These are phyloP conservation scores for Polydrusus tereticollis DNA, from an alignment of 2,888 invertebrate species.

Conservation along the genomic window DNA sequence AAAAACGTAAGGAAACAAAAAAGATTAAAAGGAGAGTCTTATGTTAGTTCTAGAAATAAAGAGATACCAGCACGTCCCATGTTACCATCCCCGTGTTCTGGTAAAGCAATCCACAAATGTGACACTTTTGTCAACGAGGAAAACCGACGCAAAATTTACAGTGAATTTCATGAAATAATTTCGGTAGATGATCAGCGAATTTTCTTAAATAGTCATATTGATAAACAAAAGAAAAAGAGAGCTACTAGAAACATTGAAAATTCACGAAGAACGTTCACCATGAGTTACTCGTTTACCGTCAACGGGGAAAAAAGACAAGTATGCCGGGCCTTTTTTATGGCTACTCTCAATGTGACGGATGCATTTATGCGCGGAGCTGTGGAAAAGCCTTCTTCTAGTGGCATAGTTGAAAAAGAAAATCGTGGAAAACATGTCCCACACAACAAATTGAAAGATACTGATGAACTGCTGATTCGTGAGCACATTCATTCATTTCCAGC, in stretches of 20 bases:
- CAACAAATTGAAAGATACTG: constrained; percentile 44
- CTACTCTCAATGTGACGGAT: background rate
- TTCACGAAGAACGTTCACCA: constrained; percentile 45
- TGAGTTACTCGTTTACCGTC: constrained; percentile 45
- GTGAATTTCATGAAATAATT: constrained; percentile 46
- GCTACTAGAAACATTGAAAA: constrained; percentile 51
- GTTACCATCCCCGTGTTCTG: constrained; percentile 49
- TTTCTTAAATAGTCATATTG: constrained; percentile 51
- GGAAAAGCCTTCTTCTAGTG: constrained; percentile 45
- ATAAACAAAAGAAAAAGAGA: constrained; percentile 51
- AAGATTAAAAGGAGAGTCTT: constrained; percentile 44
- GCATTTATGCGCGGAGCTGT: constrained; percentile 52
- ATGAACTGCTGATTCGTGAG: constrained; percentile 43
- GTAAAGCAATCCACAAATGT: constrained; percentile 53
- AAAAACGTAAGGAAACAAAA: constrained; percentile 39
- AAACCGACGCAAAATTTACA: constrained; percentile 46
- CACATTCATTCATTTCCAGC: constrained; percentile 52
- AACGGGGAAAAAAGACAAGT: constrained; percentile 39
- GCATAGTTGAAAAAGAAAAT: constrained; percentile 49
- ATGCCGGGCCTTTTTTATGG: constrained; percentile 35
- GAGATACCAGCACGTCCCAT: constrained; percentile 41
- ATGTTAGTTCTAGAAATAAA: constrained; percentile 36
- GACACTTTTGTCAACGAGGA: constrained; percentile 44
- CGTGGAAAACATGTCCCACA: constrained; percentile 43
- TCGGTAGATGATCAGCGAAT: constrained; percentile 52